A percentile compares a stretch with the other conserved stretches of the same genome.
Conservation (phyloP, 2,797 vertebrate species). For the Pangasius djambal region DNA sequence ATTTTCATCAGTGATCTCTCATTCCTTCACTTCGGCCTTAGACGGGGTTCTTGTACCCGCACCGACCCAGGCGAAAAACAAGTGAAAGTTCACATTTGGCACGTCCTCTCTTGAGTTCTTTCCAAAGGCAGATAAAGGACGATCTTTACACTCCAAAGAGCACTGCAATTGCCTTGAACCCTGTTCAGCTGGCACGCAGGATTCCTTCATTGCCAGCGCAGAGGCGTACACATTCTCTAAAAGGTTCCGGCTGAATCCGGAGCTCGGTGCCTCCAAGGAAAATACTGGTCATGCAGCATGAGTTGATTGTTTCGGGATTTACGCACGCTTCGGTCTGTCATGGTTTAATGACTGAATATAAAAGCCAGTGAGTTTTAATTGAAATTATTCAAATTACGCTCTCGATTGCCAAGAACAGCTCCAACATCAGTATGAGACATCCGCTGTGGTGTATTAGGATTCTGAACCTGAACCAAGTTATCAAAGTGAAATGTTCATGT, state of each 20-base stretch:
- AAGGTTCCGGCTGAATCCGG: not conserved
- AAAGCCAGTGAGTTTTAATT: conserved; percentile 39
- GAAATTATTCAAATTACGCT: conserved; percentile 28
- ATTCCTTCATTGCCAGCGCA: not conserved
- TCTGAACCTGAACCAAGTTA: not conserved
- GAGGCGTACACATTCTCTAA: not conserved
- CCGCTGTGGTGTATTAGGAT: not conserved
- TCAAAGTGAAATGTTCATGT: conserved; percentile 5
- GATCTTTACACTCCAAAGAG: conserved; percentile 28
- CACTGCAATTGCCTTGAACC: conserved; percentile 8
- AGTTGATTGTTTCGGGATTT: conserved; percentile 41
- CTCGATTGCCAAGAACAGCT: conserved; percentile 11
- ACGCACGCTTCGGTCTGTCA: conserved; percentile 18
- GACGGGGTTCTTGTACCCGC: not conserved
- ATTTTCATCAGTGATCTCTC: not conserved
- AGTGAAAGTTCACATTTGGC: conserved; percentile 18
- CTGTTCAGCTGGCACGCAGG: conserved; percentile 16
- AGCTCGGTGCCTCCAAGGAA: not conserved
- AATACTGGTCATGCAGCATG: conserved; percentile 5
- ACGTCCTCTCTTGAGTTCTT: not conserved
- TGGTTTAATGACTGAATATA: conserved; percentile 23
- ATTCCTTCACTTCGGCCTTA: not conserved
- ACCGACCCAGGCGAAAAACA: not conserved
- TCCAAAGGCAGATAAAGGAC: conserved; percentile 29
- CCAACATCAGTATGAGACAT: not conserved